Percentiles rank a stretch among this genome's conserved stretches.
Conservation (phyloP, 2,797 vertebrate genomes). For the Nyctibius grandis region DNA sequence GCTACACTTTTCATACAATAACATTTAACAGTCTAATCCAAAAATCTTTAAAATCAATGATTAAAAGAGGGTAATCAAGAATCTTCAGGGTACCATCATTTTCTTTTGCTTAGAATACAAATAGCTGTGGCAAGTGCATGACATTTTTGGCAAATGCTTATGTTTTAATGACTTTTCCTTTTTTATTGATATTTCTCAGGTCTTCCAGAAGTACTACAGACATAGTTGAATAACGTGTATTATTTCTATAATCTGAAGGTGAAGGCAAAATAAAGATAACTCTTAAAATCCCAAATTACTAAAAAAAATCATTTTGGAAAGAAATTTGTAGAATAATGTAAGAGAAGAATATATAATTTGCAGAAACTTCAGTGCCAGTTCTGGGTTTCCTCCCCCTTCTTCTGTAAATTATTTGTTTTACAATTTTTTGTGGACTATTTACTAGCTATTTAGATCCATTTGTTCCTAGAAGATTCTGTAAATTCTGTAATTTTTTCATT, state of each 20-base stretch:
- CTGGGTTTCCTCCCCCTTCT: background rate
- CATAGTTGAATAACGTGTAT: background rate
- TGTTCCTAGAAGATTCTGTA: background rate
- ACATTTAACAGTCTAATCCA: background rate
- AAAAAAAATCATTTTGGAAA: background rate
- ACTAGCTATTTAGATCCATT: background rate
- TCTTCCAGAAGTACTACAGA: background rate
- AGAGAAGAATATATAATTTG: background rate
- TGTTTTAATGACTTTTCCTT: background rate
- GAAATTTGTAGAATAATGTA: background rate
- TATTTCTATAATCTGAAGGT: background rate
- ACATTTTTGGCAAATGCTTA: background rate
- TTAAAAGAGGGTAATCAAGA: background rate
- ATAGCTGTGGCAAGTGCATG: background rate
- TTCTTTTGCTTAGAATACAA: background rate
- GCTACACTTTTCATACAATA: background rate
- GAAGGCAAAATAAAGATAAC: background rate
- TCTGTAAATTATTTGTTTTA: background rate
- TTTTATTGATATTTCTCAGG: background rate
- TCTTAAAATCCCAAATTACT: background rate
- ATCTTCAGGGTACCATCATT: background rate
- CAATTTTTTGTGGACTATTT: rapidly evolving
- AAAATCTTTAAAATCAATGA: background rate
- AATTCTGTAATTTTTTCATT: background rate
- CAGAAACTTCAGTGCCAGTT: background rate